Conservation (phyloP, 1,140 invertebrate species). For the Physella acuta region DNA sequence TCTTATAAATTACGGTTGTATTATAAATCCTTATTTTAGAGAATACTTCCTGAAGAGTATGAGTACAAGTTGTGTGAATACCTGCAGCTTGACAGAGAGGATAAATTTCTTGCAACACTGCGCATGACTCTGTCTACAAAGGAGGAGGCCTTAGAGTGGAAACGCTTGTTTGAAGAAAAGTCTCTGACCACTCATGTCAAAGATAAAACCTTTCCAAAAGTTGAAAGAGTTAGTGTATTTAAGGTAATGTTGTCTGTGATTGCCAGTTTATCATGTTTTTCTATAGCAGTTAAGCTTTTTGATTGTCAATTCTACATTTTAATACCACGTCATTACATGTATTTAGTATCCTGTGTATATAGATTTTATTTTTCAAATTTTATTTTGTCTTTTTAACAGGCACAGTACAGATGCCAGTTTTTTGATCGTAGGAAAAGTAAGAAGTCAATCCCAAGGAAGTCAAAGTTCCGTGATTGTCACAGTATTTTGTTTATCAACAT, state of each 20-base stretch:
- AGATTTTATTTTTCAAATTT: too few species aligned
- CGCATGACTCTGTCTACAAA: slow-evolving; percentile 15
- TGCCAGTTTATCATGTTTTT: too few species aligned
- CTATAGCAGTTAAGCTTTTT: too few species aligned
- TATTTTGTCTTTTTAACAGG: too few species aligned
- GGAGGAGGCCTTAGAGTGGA: slow-evolving; percentile 13
- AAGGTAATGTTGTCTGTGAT: too few species aligned
- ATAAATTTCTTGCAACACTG: slow-evolving; percentile 17
- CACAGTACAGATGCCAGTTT: slow-evolving; percentile 19
- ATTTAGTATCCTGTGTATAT: too few species aligned
- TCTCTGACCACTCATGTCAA: slow-evolving; percentile 13
- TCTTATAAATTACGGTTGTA: too few species aligned
- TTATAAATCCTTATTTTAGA: slow-evolving; percentile 15
- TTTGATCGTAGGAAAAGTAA: slow-evolving; percentile 9
- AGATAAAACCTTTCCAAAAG: slow-evolving; percentile 14
- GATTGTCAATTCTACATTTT: too few species aligned
- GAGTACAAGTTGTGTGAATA: slow-evolving; percentile 23
- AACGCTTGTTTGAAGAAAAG: slow-evolving; percentile 15
- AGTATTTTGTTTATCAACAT: slow-evolving; percentile 16
- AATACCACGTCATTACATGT: too few species aligned
- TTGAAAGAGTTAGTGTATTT: slow-evolving; percentile 14
- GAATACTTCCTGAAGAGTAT: slow-evolving; percentile 15
- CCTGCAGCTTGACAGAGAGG: slow-evolving; percentile 4
- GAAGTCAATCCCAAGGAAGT: slow-evolving; percentile 12
- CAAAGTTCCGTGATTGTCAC: slow-evolving; percentile 9